Percentiles rank a stretch among this genome's conserved stretches.
phyloP scores from a whole-genome alignment of 2,113 vertebrate species.

The Prunella himalayana region DNA sequence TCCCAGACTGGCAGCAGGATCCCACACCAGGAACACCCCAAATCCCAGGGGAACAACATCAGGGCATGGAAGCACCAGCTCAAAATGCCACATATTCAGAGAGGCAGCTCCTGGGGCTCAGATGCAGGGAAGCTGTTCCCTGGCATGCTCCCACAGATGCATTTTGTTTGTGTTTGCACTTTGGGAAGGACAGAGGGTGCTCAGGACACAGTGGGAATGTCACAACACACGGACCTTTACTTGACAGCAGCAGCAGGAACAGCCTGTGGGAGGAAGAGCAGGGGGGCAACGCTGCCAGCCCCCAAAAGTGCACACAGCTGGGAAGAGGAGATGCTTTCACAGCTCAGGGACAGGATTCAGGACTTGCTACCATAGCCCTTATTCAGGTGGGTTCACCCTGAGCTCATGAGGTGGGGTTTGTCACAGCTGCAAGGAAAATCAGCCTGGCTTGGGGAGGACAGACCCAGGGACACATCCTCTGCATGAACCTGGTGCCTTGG shows the following conservation, averaged over 20 bases:
- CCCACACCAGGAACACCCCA: fast-evolving
- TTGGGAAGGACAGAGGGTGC: neutral
- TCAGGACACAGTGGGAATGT: neutral
- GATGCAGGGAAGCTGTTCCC: fast-evolving
- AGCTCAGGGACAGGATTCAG: neutral
- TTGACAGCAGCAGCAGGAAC: neutral
- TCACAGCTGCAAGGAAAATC: neutral
- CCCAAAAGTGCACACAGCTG: conserved; percentile 8
- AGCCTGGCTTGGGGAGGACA: neutral
- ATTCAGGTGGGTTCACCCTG: neutral
- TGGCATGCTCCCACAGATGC: fast-evolving
- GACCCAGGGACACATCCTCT: neutral
- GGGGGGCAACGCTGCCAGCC: neutral
- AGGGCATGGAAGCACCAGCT: neutral
- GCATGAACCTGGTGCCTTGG: neutral
- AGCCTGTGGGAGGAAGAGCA: neutral
- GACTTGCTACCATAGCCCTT: neutral
- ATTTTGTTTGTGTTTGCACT: neutral
- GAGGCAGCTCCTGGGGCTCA: neutral
- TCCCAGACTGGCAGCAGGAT: neutral
- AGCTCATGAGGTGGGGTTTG: neutral
- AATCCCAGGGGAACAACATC: neutral
- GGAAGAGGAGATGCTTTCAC: neutral
- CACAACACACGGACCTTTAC: neutral
- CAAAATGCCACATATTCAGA: neutral